These are phyloP conservation scores for Melanostoma scalare DNA, from an alignment of 2,888 invertebrate genomes.

Conservation along the genomic window DNA sequence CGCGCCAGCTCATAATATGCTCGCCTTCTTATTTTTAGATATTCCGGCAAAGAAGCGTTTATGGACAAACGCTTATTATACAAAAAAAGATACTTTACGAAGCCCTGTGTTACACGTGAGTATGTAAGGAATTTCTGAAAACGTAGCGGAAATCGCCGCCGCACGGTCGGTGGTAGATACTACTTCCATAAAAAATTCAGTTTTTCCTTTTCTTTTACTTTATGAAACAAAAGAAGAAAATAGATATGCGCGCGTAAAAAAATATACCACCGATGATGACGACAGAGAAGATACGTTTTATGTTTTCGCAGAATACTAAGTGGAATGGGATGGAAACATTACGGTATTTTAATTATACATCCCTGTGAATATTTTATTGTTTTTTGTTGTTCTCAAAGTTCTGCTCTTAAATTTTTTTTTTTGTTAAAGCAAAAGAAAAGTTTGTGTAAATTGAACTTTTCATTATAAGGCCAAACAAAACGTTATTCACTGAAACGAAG, in stretches of 20 bases:
- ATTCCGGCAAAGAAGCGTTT: slow-evolving; percentile 46
- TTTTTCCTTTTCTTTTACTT: no score
- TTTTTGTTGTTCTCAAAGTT: slow-evolving; percentile 15
- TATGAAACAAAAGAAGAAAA: slow-evolving; percentile 3
- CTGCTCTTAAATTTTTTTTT: background rate
- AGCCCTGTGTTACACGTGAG: slow-evolving; percentile 27
- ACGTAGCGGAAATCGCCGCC: slow-evolving; percentile 60
- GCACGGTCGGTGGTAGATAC: background rate
- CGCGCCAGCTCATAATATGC: slow-evolving; percentile 30
- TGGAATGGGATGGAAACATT: slow-evolving; percentile 47
- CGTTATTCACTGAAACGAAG: background rate
- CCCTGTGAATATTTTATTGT: slow-evolving; percentile 51
- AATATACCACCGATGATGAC: background rate
- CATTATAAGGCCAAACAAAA: background rate
- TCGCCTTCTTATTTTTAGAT: slow-evolving; percentile 51
- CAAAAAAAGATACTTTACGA: slow-evolving; percentile 7
- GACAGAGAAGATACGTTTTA: slow-evolving; percentile 30
- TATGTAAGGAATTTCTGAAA: slow-evolving; percentile 48
- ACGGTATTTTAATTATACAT: slow-evolving; percentile 68
- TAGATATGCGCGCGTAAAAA: slow-evolving; percentile 21
- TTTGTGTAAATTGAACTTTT: slow-evolving; percentile 27
- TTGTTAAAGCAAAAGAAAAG: background rate
- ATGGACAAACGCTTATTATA: slow-evolving; percentile 40
- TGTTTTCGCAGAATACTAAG: slow-evolving; percentile 65
- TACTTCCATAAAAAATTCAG: slow-evolving; percentile 31